Percentiles rank a stretch among this genome's conserved stretches.
Evolutionary conservation across 2,888 invertebrate genomes (phyloP).

Genomic region (Melanostoma mellinum): DNA sequence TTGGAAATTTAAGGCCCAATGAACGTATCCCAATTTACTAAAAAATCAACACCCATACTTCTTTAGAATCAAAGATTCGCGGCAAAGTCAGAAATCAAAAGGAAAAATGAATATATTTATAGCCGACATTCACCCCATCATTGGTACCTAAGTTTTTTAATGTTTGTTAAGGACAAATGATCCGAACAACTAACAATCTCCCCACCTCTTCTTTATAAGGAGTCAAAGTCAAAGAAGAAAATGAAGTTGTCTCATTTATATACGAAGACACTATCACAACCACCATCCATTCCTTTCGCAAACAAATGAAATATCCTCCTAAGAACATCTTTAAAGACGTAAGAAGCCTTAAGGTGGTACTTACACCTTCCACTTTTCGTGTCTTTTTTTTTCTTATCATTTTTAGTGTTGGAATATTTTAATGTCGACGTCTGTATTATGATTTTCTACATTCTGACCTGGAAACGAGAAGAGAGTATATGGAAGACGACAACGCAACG

Average conservation of each 20-base stretch:
- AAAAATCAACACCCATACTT: too few relatives aligned
- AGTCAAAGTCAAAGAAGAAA: neutral
- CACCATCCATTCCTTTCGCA: conserved; percentile 18
- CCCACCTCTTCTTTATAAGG: neutral
- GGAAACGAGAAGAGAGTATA: neutral
- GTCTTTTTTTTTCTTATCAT: conserved; percentile 19
- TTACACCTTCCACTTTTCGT: conserved; percentile 51
- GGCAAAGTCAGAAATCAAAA: too few relatives aligned
- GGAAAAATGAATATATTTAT: too few relatives aligned
- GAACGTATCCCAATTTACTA: too few relatives aligned
- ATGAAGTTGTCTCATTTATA: conserved; percentile 49
- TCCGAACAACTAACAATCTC: neutral
- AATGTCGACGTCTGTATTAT: conserved; percentile 52
- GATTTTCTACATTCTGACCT: conserved; percentile 28
- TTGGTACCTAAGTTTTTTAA: conserved; percentile 27
- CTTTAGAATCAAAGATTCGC: too few relatives aligned
- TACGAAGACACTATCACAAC: conserved; percentile 46
- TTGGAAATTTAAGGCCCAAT: too few relatives aligned
- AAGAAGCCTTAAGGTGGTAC: conserved; percentile 61
- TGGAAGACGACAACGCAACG: conserved; percentile 9
- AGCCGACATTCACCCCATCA: too few relatives aligned
- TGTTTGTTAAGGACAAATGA: conserved; percentile 45
- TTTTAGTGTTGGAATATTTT: conserved; percentile 19
- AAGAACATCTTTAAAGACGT: conserved; percentile 54
- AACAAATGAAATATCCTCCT: conserved; percentile 40